Base-by-base conservation (phyloP, 2,113 vertebrate species). In the Poeciliopsis turrubarensis region DNA sequence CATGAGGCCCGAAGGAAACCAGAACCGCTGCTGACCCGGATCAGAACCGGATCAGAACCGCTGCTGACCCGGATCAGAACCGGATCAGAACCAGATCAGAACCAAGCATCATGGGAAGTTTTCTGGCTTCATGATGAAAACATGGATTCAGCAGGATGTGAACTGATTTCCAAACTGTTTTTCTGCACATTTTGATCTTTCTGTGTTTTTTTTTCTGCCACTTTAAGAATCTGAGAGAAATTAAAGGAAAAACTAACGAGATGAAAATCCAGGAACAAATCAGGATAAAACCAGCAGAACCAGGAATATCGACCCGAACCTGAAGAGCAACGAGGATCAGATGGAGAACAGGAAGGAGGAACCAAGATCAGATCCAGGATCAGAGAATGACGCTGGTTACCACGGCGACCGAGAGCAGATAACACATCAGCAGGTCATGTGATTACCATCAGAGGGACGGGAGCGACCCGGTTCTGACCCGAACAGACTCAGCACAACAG, bases 11-110 rank as follows among this genome's bases (percentile, higher is more conserved):
- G 11, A 8, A 22, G 3, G 25, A 41, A 70, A 60, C 10, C 44
- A 37, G 63, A 27, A 14, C 41, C 14, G 2, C 39, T 3, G 8
- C 82, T 80, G 82, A 47, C 1, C 76, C 74, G 32, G 32, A 34
- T 7, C 32, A 32, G 12, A 39, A 39, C 39, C 10, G 12, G 29
- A 29, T 29, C 29, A 29, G 29, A 29, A 29, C 39, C 3, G 39
- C 39, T 41, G 41, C 82, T 78, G 82, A 39, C 2, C 76, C 32
- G n/a, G 63, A n/a, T 78, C 72, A 85, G 6, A 3, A 32, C 13
- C 41, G 82, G 1, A 29, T 29, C 29, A 29, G 29, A 47, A 2
- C 76, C 29, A 19, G 63, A n/a, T 78, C 72, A 82, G 6, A 2
- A 10, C 22, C 0, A 0, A 6, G 14, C 27, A 17, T 65, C n/a